These are phyloP conservation scores for Lithosia quadra DNA, from an alignment of 2,888 invertebrate species.

Conservation along the genomic window DNA sequence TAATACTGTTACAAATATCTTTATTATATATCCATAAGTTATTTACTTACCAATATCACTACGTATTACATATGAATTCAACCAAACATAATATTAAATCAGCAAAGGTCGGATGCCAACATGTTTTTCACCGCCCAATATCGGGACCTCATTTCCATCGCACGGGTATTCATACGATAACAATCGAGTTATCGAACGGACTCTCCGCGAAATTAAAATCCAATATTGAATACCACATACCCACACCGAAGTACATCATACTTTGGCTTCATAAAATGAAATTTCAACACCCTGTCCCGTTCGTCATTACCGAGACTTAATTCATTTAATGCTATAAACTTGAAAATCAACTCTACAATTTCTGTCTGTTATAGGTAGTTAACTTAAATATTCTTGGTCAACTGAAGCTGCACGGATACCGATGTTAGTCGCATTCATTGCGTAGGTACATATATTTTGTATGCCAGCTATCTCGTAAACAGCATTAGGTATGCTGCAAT, in stretches of 20 bases:
- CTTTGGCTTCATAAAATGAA: slow-evolving; percentile 24
- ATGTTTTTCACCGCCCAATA: slow-evolving; percentile 65
- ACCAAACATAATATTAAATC: slow-evolving; percentile 61
- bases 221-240: slow-evolving; percentile 60
- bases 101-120: slow-evolving; percentile 54
- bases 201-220: slow-evolving; percentile 70
- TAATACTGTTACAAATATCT: neutral
- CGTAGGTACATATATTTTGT: too few relatives aligned
- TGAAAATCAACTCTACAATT: neutral
- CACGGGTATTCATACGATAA: slow-evolving; percentile 66
- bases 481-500: too few relatives aligned
- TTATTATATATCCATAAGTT: neutral
- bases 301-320: neutral
- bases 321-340: neutral
- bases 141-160: slow-evolving; percentile 61
- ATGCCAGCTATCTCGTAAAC: too few relatives aligned
- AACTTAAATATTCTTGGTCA: too few relatives aligned
- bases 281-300: neutral
- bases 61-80: slow-evolving; percentile 45
- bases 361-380: neutral
- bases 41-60: neutral
- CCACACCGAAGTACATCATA: slow-evolving; percentile 37
- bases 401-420: too few relatives aligned
- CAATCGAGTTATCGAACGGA: slow-evolving; percentile 72
- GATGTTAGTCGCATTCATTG: too few relatives aligned